Conservation (phyloP, 2,113 vertebrate genomes). For the Ginglymostoma cirratum region DNA sequence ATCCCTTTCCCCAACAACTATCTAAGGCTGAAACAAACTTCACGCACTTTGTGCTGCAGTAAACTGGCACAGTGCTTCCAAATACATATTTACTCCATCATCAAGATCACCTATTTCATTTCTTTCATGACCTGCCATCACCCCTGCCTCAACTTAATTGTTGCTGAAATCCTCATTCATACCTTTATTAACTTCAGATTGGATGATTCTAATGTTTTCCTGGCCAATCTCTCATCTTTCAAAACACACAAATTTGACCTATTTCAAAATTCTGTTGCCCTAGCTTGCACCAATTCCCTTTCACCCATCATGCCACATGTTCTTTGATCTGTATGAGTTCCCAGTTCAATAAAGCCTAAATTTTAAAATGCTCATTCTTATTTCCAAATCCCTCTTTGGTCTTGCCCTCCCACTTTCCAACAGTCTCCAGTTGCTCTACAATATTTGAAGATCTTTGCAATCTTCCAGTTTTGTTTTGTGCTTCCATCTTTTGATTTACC, state of each 20-base stretch:
- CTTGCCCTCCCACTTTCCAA: background rate
- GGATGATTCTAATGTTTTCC: background rate
- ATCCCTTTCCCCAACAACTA: background rate
- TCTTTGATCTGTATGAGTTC: background rate
- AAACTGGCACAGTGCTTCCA: background rate
- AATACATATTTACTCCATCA: background rate
- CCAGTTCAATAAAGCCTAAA: too few species aligned
- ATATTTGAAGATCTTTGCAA: background rate
- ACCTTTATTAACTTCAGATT: too few species aligned
- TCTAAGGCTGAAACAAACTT: background rate
- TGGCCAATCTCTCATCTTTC: background rate
- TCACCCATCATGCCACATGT: background rate
- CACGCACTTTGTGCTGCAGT: background rate
- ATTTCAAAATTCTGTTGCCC: background rate
- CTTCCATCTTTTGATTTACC: background rate
- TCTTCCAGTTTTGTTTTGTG: background rate
- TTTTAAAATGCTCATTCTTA: too few species aligned
- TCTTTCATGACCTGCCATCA: background rate
- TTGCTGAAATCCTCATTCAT: too few species aligned
- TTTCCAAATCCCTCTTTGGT: background rate
- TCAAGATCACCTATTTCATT: background rate
- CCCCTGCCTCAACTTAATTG: too few species aligned
- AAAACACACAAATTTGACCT: background rate
- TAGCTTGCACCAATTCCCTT: background rate
- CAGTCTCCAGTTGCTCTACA: background rate